Percentiles rank a stretch among this genome's conserved stretches.
These are phyloP conservation scores for Balaeniceps rex DNA, from an alignment of 2,113 vertebrate species.

Conservation along the genomic window DNA sequence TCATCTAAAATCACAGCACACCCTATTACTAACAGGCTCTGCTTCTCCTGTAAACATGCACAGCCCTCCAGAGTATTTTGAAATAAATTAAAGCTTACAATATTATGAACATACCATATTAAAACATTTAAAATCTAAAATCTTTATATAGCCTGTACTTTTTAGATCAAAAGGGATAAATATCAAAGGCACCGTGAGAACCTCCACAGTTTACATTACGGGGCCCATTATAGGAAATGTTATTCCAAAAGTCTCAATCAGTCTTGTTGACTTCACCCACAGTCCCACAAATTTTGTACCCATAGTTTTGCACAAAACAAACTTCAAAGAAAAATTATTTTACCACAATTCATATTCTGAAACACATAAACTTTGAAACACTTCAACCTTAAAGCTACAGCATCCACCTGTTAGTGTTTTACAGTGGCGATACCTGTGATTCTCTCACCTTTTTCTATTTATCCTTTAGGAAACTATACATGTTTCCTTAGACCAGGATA, in stretches of 20 bases:
- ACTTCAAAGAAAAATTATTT: background rate
- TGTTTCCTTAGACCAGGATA: background rate
- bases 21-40: background rate
- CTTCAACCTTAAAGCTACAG: background rate
- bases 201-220: background rate
- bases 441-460: background rate
- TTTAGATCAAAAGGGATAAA: background rate
- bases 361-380: background rate
- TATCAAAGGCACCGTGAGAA: background rate
- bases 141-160: background rate
- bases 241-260: background rate
- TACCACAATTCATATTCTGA: background rate
- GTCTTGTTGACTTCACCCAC: background rate
- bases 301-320: background rate
- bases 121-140: background rate
- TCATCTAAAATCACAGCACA: background rate
- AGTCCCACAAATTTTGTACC: background rate
- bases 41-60: background rate
- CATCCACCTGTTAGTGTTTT: background rate
- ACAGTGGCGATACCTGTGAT: fast-evolving
- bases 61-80: background rate
- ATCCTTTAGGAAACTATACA: background rate
- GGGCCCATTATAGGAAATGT: background rate
- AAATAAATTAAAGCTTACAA: background rate
- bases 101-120: background rate